These are phyloP conservation scores for Myzus persicae DNA, from an alignment of 1,140 invertebrate genomes.

Conservation along the genomic window DNA sequence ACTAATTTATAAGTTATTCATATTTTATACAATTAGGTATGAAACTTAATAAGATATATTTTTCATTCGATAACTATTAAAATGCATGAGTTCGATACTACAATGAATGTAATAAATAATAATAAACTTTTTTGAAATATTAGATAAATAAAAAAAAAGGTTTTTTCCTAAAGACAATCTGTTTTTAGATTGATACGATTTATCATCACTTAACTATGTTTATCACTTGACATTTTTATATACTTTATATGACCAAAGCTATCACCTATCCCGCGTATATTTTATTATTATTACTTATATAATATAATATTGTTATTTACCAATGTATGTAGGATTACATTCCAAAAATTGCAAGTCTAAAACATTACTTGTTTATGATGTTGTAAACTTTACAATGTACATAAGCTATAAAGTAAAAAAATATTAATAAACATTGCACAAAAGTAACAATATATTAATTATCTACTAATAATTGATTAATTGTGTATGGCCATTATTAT, in stretches of 20 bases:
- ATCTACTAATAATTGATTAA: too few relatives aligned
- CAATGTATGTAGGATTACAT: too few relatives aligned
- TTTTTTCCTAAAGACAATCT: not conserved
- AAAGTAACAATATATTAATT: not conserved
- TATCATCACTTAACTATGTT: not conserved
- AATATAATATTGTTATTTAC: not conserved
- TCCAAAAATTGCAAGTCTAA: too few relatives aligned
- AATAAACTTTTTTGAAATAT: too few relatives aligned
- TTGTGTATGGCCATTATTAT: not conserved
- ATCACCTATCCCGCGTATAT: not conserved
- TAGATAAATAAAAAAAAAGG: not conserved
- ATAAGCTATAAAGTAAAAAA: not conserved
- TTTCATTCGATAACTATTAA: not conserved
- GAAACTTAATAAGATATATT: too few relatives aligned
- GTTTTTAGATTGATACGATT: not conserved
- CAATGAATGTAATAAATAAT: not conserved
- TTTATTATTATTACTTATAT: not conserved
- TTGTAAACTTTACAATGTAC: not conserved
- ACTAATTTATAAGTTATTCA: too few relatives aligned
- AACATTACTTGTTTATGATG: not conserved
- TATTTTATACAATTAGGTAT: too few relatives aligned
- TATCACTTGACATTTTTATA: not conserved
- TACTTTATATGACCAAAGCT: not conserved
- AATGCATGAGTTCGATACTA: not conserved
- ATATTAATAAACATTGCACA: not conserved